Evolutionary conservation across 2,797 vertebrate species (phyloP).

Genomic region (Ara ararauna): DNA sequence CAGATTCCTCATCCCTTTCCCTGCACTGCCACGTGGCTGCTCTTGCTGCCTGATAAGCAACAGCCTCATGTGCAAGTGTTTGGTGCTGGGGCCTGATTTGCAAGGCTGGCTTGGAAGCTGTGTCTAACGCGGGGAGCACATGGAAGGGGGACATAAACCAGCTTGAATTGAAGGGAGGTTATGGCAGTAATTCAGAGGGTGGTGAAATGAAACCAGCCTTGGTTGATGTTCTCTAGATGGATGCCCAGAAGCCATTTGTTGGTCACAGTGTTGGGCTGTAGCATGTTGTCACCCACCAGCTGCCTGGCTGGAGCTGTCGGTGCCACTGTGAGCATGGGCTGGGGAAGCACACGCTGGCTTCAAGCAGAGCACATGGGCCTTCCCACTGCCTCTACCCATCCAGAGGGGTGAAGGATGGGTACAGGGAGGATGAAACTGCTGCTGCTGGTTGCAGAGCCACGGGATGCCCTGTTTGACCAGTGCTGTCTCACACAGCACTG

Average conservation of each 20-base stretch:
- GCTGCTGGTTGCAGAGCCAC: not conserved
- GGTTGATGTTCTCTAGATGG: not conserved
- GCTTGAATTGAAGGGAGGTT: not conserved
- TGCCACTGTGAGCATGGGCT: not conserved
- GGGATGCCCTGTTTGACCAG: fast-evolving
- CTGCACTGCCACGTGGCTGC: not conserved
- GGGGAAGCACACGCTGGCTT: fast-evolving
- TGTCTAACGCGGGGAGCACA: fast-evolving
- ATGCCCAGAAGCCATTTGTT: not conserved
- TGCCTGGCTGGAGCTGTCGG: not conserved
- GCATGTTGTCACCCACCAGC: not conserved
- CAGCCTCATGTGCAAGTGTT: fast-evolving
- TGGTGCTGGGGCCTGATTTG: not conserved
- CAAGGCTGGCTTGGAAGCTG: not conserved
- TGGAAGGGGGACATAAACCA: not conserved
- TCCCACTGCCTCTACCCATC: not conserved
- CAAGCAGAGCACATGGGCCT: not conserved
- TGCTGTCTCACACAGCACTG: not conserved
- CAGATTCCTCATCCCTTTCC: fast-evolving
- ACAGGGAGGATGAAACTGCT: not conserved
- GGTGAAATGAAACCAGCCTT: not conserved
- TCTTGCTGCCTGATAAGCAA: not conserved
- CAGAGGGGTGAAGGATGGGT: not conserved
- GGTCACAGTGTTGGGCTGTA: fast-evolving
- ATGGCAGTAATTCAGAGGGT: not conserved